Percentiles rank a stretch among this genome's conserved stretches.
Evolutionary conservation across 1,140 invertebrate genomes (phyloP).

Genomic region (Scaptomyza graminum): DNA sequence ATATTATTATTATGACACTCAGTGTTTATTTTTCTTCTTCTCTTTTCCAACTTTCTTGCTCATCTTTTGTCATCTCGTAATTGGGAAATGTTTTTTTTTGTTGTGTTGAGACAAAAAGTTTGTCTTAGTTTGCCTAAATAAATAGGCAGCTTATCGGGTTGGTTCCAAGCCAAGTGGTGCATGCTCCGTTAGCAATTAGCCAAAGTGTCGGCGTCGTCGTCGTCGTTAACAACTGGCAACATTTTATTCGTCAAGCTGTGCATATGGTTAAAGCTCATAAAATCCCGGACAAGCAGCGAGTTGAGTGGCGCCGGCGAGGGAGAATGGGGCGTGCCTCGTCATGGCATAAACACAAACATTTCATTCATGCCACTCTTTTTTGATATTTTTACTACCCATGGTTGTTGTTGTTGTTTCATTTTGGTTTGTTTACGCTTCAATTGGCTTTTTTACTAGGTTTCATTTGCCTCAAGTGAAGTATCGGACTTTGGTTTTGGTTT

Average conservation of each 20-base stretch:
- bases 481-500: background rate
- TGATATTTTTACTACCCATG: constrained; percentile 45
- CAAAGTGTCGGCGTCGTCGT: constrained; percentile 58
- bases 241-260: constrained; percentile 36
- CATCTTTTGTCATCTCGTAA: background rate
- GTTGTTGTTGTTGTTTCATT: constrained; percentile 17
- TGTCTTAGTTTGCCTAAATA: background rate
- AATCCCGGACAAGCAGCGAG: constrained; percentile 47
- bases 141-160: constrained; percentile 44
- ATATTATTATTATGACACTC: background rate
- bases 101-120: background rate
- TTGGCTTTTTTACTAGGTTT: constrained; percentile 59
- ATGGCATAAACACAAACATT: constrained; percentile 28
- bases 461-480: constrained; percentile 51
- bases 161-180: constrained; percentile 43
- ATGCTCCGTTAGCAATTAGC: constrained; percentile 71
- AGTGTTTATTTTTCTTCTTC: background rate
- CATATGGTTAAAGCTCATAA: constrained; percentile 65
- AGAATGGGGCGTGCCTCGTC: constrained; percentile 44
- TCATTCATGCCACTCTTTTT: constrained; percentile 66
- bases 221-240: constrained; percentile 18
- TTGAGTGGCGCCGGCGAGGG: constrained; percentile 54
- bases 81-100: background rate
- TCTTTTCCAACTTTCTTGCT: background rate
- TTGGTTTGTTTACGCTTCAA: constrained; percentile 72